Percentiles rank a stretch among this genome's conserved stretches.
Conservation (phyloP, 2,797 vertebrate species). For the Chanos chanos region DNA sequence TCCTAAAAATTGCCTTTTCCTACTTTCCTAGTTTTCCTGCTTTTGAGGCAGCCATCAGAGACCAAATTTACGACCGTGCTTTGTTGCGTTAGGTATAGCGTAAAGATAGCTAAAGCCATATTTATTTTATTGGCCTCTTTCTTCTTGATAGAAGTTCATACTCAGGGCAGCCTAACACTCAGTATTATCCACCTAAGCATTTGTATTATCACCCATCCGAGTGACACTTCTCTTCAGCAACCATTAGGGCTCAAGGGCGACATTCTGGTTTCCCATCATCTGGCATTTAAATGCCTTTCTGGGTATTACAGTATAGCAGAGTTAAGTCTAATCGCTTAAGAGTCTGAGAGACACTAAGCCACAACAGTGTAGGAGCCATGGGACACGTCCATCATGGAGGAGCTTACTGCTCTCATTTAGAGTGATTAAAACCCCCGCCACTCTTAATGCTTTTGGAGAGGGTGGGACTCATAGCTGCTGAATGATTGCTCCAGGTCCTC, state of each 20-base stretch:
- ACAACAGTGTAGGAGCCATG: slow-evolving; percentile 44
- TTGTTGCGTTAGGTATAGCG: too few relatives aligned
- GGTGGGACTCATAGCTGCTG: too few relatives aligned
- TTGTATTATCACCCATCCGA: neutral
- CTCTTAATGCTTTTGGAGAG: slow-evolving; percentile 50
- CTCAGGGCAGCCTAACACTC: too few relatives aligned
- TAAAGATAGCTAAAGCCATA: too few relatives aligned
- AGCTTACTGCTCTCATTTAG: slow-evolving; percentile 56
- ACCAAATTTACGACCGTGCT: too few relatives aligned
- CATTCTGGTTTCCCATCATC: slow-evolving; percentile 14
- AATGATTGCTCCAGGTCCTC: too few relatives aligned
- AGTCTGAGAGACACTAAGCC: slow-evolving; percentile 50
- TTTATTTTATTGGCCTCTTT: too few relatives aligned
- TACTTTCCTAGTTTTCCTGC: too few relatives aligned
- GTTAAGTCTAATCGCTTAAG: slow-evolving; percentile 54
- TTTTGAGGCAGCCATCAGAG: too few relatives aligned
- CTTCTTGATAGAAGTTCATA: too few relatives aligned
- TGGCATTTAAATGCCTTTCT: slow-evolving; percentile 17
- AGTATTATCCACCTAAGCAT: too few relatives aligned
- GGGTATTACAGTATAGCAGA: slow-evolving; percentile 34
- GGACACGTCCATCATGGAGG: slow-evolving; percentile 55
- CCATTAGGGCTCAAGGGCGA: neutral
- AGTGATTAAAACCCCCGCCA: slow-evolving; percentile 54
- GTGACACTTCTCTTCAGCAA: neutral
- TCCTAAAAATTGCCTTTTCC: too few relatives aligned